These are phyloP conservation scores for Erythrocercus mccallii DNA, from an alignment of 2,113 vertebrate species.

Conservation along the genomic window DNA sequence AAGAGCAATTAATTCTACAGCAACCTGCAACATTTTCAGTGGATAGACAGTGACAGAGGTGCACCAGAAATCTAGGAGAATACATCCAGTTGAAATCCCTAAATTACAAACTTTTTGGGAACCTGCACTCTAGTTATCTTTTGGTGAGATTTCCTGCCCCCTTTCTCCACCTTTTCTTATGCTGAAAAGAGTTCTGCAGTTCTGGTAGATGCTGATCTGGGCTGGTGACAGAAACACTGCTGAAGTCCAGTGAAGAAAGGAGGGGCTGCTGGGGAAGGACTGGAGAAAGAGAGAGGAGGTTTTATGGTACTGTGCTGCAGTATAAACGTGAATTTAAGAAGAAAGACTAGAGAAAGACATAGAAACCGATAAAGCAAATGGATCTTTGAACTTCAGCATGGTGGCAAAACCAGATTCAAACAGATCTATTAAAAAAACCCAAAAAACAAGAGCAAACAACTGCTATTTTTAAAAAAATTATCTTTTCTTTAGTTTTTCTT, in stretches of 20 bases:
- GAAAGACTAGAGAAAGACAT: not conserved
- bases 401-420: not conserved
- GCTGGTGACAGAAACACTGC: not conserved
- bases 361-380: not conserved
- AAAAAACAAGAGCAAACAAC: not conserved
- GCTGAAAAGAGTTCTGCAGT: not conserved
- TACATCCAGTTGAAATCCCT: not conserved
- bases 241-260: not conserved
- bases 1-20: not conserved
- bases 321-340: not conserved
- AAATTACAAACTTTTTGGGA: not conserved
- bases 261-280: not conserved
- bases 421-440: rapidly evolving
- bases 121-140: not conserved
- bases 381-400: not conserved
- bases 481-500: not conserved
- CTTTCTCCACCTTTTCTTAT: not conserved
- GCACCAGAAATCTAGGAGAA: not conserved
- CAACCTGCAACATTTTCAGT: not conserved
- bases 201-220: not conserved
- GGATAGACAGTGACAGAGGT: not conserved
- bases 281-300: not conserved
- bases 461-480: not conserved
- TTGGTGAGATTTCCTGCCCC: not conserved
- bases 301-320: not conserved